phyloP scores from a whole-genome alignment of 2,113 vertebrate genomes.

The Camelus dromedarius region DNA sequence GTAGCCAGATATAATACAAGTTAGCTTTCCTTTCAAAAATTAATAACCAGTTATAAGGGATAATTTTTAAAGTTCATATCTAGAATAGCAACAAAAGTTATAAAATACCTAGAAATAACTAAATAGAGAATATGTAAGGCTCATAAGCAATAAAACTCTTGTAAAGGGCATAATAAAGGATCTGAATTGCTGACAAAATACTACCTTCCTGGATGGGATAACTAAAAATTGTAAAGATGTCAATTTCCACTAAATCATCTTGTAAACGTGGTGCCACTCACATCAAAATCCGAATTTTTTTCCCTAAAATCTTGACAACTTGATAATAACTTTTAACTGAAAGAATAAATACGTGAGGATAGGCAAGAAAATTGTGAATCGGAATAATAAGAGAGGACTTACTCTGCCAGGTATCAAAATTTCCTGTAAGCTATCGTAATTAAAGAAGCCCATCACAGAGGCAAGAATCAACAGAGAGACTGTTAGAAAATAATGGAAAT shows the following conservation, averaged over 20 bases:
- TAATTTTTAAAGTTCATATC: neutral
- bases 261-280: conserved; percentile 37
- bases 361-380: conserved; percentile 48
- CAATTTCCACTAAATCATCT: conserved; percentile 38
- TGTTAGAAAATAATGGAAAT: conserved; percentile 49
- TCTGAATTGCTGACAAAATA: neutral
- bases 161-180: conserved; percentile 11
- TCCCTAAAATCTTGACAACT: conserved; percentile 59
- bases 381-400: conserved; percentile 38
- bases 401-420: conserved; percentile 47
- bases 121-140: neutral
- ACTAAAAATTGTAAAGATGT: conserved; percentile 54
- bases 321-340: conserved; percentile 70
- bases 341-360: conserved; percentile 61
- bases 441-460: conserved; percentile 34
- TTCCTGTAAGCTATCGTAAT: conserved; percentile 56
- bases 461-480: neutral
- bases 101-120: conserved; percentile 36
- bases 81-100: neutral
- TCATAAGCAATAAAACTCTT: neutral
- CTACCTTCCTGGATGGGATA: conserved; percentile 13
- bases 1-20: neutral
- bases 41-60: neutral
- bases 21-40: conserved; percentile 21
- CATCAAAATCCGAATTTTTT: conserved; percentile 55